phyloP scores from a whole-genome alignment of 2,797 vertebrate genomes.

The Dallia pectoralis region DNA sequence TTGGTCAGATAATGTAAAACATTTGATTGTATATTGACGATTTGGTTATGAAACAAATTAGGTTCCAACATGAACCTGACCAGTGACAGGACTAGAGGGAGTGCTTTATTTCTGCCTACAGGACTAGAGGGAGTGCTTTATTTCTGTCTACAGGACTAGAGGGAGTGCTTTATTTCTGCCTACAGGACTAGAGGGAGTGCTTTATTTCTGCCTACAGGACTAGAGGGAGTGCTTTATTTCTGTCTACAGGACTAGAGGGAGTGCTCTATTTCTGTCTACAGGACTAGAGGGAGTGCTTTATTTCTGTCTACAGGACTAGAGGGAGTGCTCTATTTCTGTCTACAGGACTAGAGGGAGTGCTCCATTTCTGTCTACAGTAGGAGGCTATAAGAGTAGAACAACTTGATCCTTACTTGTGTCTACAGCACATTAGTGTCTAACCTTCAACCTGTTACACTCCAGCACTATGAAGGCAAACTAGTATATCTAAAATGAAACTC shows the following conservation, averaged over 20 bases:
- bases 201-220: conserved; percentile 39
- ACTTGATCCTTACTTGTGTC: conserved; percentile 42
- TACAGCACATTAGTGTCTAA: conserved; percentile 17
- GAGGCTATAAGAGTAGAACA: conserved; percentile 36
- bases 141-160: conserved; percentile 21
- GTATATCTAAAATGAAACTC: conserved; percentile 16
- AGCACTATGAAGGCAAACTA: not conserved
- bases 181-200: conserved; percentile 6
- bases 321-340: conserved; percentile 35
- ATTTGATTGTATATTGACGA: too few relatives aligned
- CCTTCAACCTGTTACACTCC: conserved; percentile 5
- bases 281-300: conserved; percentile 47
- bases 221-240: conserved; percentile 46
- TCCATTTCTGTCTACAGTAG: too few relatives aligned
- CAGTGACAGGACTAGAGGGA: not conserved
- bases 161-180: conserved; percentile 34
- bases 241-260: not conserved
- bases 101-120: conserved; percentile 33
- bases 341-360: conserved; percentile 42
- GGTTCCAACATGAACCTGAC: too few relatives aligned
- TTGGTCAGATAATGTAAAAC: conserved; percentile 34
- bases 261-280: conserved; percentile 34
- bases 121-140: conserved; percentile 45
- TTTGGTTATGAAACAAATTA: too few relatives aligned
- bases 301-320: not conserved